Evolutionary conservation across 2,888 invertebrate species (phyloP), one percentile per base, ranked within the genome.

Genomic region (Dinocampus coccinellae): DNA sequence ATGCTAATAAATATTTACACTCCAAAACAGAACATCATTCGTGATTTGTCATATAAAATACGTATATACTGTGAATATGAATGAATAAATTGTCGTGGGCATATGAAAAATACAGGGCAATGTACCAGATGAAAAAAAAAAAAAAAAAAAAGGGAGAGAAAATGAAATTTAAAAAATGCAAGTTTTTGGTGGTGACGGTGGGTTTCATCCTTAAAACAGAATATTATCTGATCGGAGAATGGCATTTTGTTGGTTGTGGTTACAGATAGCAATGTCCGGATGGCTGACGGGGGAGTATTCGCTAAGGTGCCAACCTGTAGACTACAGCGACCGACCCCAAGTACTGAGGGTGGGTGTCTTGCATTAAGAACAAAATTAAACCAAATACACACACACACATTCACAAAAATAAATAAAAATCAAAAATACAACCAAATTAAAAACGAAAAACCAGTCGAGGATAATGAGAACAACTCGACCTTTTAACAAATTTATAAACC

Each of bases 271-370:
- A 89, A 91, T 93, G 90, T 92, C 94, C 88, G 97, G 97, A 89
- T 98, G 97, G 97, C 92, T 97, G 90, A 94, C 95, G 88, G 95
- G 95, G 88, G 95, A 95, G 89, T 98, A 98, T 93, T 97, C 93
- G 91, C 93, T 94, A 90, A 93, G 94, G 89, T 98, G 97, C 92
- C 96, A 98, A 91, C 97, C 97, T 85, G 97, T 97, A 89, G 96
- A 97, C 92, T 95, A 97, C 92, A 94, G 95, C 88, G 93, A 93
- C 90, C 92, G 93, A 90, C 94, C 96, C 88, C 93, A 93, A 91
- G 95, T 97, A 85, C 90, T 97, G 89, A 92, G 96, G 93, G 97
- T 97, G 93, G 92, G 93, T 92, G 82, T 82, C 64, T 77, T 53
- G 55, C 16, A 55, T 62, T 62, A 39, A 58, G 36, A 62, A 61